Evolutionary conservation across 2,113 vertebrate genomes (phyloP), one percentile per base, ranked within the genome.

Genomic region (Sarotherodon lohbergeri): DNA sequence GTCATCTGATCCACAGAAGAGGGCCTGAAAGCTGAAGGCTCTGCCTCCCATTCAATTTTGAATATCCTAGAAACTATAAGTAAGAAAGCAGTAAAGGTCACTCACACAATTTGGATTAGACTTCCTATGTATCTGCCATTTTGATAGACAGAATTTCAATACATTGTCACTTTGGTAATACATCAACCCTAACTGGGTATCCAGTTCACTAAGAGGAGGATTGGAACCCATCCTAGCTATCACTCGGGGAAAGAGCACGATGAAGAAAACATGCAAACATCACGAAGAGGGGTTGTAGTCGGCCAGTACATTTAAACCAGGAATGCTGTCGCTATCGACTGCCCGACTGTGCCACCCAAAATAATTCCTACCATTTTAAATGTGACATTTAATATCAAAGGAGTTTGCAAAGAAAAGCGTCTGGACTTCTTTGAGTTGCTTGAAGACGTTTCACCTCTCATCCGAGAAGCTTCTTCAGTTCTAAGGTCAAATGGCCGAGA

Each of bases 231-330:
- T 50, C 3, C 46, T 32, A 50, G 46, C 6, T 5, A 50, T 78
- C 43, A 32, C 2, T 2, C 29, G 71, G 43, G 24, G 10, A 1
- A 32, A 78, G 24, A 17, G 3, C 43, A 76, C 17, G 2, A 29
- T 48, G 68, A 29, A 29, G 24, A 50, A 46, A 76, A 19, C 24
- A 7, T 19, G 71, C 22, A 29, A 48, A 17, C 41, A 76, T 14
- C 24, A 29, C 0, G 0, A 3, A 73, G 43, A 76, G 14, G 9
- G 24, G 71, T 12, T 29, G 14, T 48, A 29, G 22, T 17, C 9
- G 0, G 0, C 0, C 0, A 1, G 4, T 27, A 48, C 41, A 29
- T 29, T 50, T 48, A 76, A 50, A 76, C 16, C 43, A 11, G 43
- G 43, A 48, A 29, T 7, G 9, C 43, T 76, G 43, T 32, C 22